Evolutionary conservation across 2,888 invertebrate species (phyloP), one percentile per base, ranked within the genome.

Genomic region (Sycophila texana): DNA sequence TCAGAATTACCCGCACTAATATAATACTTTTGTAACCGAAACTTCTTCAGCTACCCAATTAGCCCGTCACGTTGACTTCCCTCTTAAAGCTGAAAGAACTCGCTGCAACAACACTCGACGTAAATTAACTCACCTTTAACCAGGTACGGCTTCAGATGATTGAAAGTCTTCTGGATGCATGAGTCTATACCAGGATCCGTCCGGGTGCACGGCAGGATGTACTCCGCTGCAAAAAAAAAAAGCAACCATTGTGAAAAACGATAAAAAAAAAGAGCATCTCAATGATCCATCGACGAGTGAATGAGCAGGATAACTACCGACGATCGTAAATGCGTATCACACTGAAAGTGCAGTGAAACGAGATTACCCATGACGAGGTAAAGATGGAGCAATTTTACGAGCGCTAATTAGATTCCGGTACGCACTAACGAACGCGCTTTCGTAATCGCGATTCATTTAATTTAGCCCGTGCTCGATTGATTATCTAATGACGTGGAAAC

Each of bases 131-230:
- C 83, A 91, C 92, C 92, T 83, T 91, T 91, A 7, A 94, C 92
- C 82, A 95, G 91, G 88, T 95, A 95, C 3, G 95, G 94, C 81
- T 94, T 92, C 26, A 95, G 91, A 87, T 95, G 95, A 87, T 95
- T 95, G 91, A 95, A 95, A 0, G 95, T 93, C 75, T 92, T 91
- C 87, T 93, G 93, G 84, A 95, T 92, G 86, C 96, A 96, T 39
- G 88, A 88, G 87, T 95, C 95, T 67, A 92, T 84, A 71, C 93
- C 91, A 0, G 95, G 94, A 86, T 95, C 95, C 57, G 91, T 91
- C 86, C 93, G 93, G 82, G 92, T 92, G 90, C 96, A 96, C 55
- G 95, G 94, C 67, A 93, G 87, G 82, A 95, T 94, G 90, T 95
- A 95, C 83, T 94, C 94, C 81, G 95, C 95, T 95, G 82, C 1